Evolutionary conservation across 2,888 invertebrate genomes (phyloP), one percentile per base, ranked within the genome.

Genomic region (Neria commutata): DNA sequence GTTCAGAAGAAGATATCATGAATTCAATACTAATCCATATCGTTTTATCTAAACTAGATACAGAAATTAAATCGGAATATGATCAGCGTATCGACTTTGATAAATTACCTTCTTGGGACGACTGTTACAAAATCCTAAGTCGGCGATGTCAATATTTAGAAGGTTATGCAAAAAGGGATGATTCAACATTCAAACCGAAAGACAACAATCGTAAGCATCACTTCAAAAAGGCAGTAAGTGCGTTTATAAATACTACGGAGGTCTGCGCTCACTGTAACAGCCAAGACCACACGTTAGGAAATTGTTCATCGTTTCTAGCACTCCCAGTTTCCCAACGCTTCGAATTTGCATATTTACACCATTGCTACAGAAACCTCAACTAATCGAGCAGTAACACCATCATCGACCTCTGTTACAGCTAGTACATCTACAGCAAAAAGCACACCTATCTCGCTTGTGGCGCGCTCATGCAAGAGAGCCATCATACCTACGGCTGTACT

Each of bases 101-200:
- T 1, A 24, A 21, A n/a, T 45, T 52, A n/a, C 51, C 57, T 16
- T 29, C 37, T 4, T 57, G 57, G 57, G 56, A 56, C 4, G 45
- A 50, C n/a, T 56, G 17, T 26, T 56, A 29, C 16, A 42, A 40
- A 11, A 40, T 56, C 19, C 24, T 50, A 1, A 56, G n/a, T 29
- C 42, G 33, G 11, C 33, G 50, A 4, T 50, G 51, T 25, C 56
- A 50, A 50, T 56, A 50, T 25, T 17, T 34, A 25, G 25, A 56
- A 33, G 37, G 29, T 17, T 26, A 11, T 19, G 42, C 23, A 49
- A 40, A 23, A 14, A 16, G 19, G n/a, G 4, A 33, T 8, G 14
- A 26, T 19, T 16, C 50, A 33, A 17, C 24, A 5, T n/a, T 26
- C n/a, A 10, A 6, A 10, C 6, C 8, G 8, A 14, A 33, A 33